These are phyloP conservation scores for Bilobella aurantiaca DNA, from an alignment of 1,140 invertebrate genomes.

Conservation along the genomic window DNA sequence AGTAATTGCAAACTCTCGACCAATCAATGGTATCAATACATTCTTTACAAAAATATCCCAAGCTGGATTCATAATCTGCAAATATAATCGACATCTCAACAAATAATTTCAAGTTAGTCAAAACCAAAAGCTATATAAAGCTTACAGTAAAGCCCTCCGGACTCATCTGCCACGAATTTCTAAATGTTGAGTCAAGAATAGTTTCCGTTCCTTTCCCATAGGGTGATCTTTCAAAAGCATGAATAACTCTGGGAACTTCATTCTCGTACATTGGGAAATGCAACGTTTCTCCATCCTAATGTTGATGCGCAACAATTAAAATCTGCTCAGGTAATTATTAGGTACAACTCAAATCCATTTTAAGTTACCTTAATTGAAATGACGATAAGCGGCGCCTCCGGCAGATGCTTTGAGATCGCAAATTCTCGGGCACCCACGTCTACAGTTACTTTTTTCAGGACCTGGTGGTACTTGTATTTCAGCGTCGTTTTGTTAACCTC, in stretches of 20 bases:
- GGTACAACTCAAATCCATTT: too few relatives aligned
- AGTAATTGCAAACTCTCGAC: neutral
- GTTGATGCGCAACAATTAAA: too few relatives aligned
- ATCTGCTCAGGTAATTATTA: too few relatives aligned
- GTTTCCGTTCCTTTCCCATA: slow-evolving; percentile 10
- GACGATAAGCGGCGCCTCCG: too few relatives aligned
- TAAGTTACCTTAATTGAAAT: too few relatives aligned
- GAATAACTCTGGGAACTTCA: neutral
- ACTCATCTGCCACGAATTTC: slow-evolving; percentile 13
- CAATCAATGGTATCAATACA: neutral
- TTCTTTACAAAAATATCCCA: slow-evolving; percentile 5
- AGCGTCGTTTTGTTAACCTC: too few relatives aligned
- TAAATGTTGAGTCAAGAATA: neutral
- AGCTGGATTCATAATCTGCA: neutral
- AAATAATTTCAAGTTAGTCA: neutral
- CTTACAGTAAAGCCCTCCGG: neutral
- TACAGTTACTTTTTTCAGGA: too few relatives aligned
- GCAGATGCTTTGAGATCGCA: too few relatives aligned
- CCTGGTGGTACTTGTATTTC: too few relatives aligned
- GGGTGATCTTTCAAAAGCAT: slow-evolving; percentile 4
- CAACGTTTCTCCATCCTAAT: neutral
- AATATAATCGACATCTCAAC: too few relatives aligned
- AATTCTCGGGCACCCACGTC: too few relatives aligned
- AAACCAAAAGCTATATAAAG: neutral
- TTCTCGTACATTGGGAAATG: slow-evolving; percentile 5